Evolutionary conservation across 2,113 vertebrate species (phyloP).

Genomic region (Ictidomys tridecemlineatus): DNA sequence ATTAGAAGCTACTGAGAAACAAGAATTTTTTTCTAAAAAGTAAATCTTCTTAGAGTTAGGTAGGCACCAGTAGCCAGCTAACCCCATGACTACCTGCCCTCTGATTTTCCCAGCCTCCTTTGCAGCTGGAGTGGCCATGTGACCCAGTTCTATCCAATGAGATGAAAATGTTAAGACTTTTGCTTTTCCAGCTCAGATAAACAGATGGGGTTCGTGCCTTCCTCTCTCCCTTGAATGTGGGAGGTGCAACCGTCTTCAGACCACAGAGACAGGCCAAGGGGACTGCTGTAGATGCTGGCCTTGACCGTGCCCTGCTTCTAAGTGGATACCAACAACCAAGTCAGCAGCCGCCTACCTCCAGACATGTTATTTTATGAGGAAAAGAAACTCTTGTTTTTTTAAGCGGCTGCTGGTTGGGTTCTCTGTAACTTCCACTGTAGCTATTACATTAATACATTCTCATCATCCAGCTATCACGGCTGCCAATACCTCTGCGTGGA

Average conservation of each 20-base stretch:
- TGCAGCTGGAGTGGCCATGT: neutral
- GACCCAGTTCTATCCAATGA: neutral
- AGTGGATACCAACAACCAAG: neutral
- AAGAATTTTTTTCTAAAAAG: neutral
- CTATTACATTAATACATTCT: neutral
- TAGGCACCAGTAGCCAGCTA: neutral
- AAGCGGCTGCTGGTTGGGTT: neutral
- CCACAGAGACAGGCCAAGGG: neutral
- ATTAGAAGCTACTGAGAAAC: constrained; percentile 12
- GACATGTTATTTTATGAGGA: constrained; percentile 20
- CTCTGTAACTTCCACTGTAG: neutral
- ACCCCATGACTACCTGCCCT: rapidly evolving
- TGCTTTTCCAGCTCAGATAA: neutral
- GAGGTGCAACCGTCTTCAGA: neutral
- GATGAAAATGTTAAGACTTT: too few species aligned
- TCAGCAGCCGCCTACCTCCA: neutral
- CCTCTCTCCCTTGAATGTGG: neutral
- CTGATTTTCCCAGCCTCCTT: neutral
- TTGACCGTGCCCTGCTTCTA: too few species aligned
- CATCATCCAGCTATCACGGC: neutral
- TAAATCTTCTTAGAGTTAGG: neutral
- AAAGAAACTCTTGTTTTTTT: constrained; percentile 54
- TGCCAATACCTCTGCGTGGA: neutral
- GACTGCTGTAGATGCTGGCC: too few species aligned
- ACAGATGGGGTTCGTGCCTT: neutral